Conservation (phyloP, 2,888 invertebrate species). For the Orthosia gothica region DNA sequence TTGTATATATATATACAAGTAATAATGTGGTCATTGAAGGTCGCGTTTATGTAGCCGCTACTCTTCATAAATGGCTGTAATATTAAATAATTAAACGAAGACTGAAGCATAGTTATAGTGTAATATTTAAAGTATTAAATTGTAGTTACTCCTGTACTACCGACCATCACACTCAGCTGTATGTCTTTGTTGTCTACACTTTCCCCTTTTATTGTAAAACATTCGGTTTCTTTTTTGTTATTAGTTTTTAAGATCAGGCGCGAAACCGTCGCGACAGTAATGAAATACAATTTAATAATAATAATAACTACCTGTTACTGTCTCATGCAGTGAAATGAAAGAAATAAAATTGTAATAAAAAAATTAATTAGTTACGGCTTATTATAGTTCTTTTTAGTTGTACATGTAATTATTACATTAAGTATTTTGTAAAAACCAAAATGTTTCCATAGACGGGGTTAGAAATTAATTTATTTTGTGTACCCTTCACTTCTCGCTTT, state of each 20-base stretch:
- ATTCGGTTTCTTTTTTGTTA: slow-evolving; percentile 67
- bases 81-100: slow-evolving; percentile 89
- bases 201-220: slow-evolving; percentile 56
- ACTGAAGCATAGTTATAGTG: slow-evolving; percentile 90
- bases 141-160: slow-evolving; percentile 81
- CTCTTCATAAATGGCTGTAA: slow-evolving; percentile 86
- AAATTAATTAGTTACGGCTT: slow-evolving; percentile 54
- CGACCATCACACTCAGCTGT: slow-evolving; percentile 80
- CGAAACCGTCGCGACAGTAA: slow-evolving; percentile 47
- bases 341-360: too few species aligned
- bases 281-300: slow-evolving; percentile 42
- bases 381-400: slow-evolving; percentile 64
- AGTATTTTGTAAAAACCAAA: slow-evolving; percentile 65
- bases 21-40: slow-evolving; percentile 80
- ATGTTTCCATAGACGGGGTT: slow-evolving; percentile 64
- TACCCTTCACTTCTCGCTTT: slow-evolving; percentile 20
- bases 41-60: slow-evolving; percentile 76
- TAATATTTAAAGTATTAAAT: slow-evolving; percentile 88
- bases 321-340: too few species aligned
- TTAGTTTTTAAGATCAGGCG: slow-evolving; percentile 59
- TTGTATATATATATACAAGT: slow-evolving; percentile 77
- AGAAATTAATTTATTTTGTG: slow-evolving; percentile 56
- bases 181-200: slow-evolving; percentile 77
- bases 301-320: too few species aligned
- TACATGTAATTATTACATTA: slow-evolving; percentile 66